A percentile compares a stretch with the other conserved stretches of the same genome.
Evolutionary conservation across 2,113 vertebrate species (phyloP).

Genomic region (Catharus bicknelli): DNA sequence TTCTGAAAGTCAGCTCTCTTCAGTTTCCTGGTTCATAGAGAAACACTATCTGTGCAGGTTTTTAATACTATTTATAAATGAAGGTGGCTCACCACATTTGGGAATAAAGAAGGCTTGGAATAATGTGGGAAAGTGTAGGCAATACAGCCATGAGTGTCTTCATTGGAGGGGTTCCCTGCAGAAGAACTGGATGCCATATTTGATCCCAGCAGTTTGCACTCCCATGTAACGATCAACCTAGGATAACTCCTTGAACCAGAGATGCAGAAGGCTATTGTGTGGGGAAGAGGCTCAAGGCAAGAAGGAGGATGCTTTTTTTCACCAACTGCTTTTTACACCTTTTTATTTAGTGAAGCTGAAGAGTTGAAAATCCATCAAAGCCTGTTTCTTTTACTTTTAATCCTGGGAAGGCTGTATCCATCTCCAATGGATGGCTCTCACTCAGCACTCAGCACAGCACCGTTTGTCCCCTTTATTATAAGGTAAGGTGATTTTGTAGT

Average conservation of each 20-base stretch:
- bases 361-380: constrained; percentile 86
- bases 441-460: constrained; percentile 86
- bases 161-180: neutral
- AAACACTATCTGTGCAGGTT: neutral
- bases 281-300: neutral
- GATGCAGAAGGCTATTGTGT: neutral
- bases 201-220: neutral
- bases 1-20: neutral
- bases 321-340: neutral
- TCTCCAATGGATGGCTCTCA: constrained; percentile 92
- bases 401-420: constrained; percentile 90
- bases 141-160: neutral
- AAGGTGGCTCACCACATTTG: neutral
- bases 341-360: constrained; percentile 59
- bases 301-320: neutral
- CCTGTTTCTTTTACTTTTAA: constrained; percentile 89
- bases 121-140: neutral
- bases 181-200: neutral
- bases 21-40: neutral
- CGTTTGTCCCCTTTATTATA: constrained; percentile 89
- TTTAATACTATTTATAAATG: neutral
- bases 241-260: neutral
- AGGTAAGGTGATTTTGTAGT: constrained; percentile 74
- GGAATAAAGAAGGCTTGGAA: neutral
- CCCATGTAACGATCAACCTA: neutral